Percentiles rank a stretch among this genome's conserved stretches.
These are phyloP conservation scores for Tromatobia lineatoria DNA, from an alignment of 2,888 invertebrate species.

Conservation along the genomic window DNA sequence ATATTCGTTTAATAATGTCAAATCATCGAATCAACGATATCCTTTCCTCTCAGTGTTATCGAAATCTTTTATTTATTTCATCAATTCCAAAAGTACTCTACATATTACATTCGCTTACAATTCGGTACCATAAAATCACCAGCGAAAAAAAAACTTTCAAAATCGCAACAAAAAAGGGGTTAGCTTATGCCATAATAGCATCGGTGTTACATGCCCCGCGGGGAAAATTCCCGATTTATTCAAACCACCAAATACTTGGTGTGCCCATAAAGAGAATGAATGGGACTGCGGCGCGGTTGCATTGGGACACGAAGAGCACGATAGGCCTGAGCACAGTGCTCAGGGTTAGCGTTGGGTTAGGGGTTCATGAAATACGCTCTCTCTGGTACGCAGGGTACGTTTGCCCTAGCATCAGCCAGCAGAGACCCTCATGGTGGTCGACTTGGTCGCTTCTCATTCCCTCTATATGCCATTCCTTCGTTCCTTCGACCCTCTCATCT, in stretches of 20 bases:
- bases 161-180: constrained; percentile 6
- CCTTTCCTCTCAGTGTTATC: too few species aligned
- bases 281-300: constrained; percentile 81
- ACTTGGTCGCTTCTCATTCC: constrained; percentile 56
- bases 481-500: constrained; percentile 67
- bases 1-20: too few species aligned
- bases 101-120: neutral
- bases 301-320: constrained; percentile 53
- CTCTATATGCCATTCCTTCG: constrained; percentile 63
- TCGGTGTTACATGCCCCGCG: constrained; percentile 62
- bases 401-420: constrained; percentile 34
- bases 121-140: neutral
- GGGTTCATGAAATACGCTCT: constrained; percentile 83
- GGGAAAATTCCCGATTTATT: constrained; percentile 83
- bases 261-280: constrained; percentile 83
- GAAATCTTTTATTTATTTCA: too few species aligned
- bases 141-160: constrained; percentile 15
- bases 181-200: neutral
- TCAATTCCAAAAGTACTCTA: too few species aligned
- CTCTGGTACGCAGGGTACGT: constrained; percentile 60
- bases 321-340: constrained; percentile 72
- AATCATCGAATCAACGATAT: too few species aligned
- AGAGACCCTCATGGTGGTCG: constrained; percentile 63
- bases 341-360: constrained; percentile 77
- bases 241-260: constrained; percentile 82